These are phyloP conservation scores for Neodontobutis hainanensis DNA, from an alignment of 2,113 vertebrate genomes.

Conservation along the genomic window DNA sequence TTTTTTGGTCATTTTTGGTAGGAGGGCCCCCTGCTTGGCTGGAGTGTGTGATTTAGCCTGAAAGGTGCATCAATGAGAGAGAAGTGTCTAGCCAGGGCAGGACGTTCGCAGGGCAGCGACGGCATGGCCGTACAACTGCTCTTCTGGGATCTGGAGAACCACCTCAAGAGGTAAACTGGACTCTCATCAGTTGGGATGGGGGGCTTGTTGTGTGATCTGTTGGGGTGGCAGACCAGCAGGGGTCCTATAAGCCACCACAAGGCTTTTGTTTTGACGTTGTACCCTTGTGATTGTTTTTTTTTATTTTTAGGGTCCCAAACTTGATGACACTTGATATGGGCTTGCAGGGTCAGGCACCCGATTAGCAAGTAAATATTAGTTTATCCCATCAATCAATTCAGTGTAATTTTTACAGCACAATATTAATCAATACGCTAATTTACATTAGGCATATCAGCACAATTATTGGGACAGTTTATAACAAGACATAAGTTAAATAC, in stretches of 20 bases:
- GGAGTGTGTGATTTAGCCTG: slow-evolving; percentile 16
- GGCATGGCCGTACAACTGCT: slow-evolving; percentile 66
- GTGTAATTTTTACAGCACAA: no score
- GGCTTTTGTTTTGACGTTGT: slow-evolving; percentile 21
- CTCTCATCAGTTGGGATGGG: slow-evolving; percentile 23
- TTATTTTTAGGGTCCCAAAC: no score
- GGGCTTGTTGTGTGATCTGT: not conserved
- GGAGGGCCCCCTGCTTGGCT: not conserved
- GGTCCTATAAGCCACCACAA: not conserved
- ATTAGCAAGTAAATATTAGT: not conserved
- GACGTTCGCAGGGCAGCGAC: slow-evolving; percentile 52
- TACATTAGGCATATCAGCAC: no score
- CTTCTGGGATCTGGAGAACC: slow-evolving; percentile 77
- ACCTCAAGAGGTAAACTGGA: slow-evolving; percentile 73
- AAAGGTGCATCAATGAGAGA: slow-evolving; percentile 66
- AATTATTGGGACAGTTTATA: no score
- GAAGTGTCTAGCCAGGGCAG: slow-evolving; percentile 40
- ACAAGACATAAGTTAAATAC: no score
- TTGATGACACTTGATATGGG: no score
- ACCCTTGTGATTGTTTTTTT: slow-evolving; percentile 9
- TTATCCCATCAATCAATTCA: no score
- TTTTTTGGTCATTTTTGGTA: slow-evolving; percentile 19
- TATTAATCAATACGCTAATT: no score
- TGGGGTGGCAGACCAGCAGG: not conserved
- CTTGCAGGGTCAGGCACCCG: slow-evolving; percentile 6